Base-by-base conservation (phyloP, 2,888 invertebrate species). In the Drosophila multiciliata region DNA sequence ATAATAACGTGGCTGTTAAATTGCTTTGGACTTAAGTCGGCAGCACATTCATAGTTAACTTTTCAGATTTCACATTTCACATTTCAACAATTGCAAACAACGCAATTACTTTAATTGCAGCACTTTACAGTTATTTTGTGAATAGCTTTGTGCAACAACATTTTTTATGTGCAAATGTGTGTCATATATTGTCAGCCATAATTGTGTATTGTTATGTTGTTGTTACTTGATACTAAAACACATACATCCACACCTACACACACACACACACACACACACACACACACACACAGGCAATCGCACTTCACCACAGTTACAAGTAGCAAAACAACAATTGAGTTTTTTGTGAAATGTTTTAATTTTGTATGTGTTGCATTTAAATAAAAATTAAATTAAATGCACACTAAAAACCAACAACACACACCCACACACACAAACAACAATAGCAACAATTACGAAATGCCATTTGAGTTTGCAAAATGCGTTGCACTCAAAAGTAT, bases 321-420 rank as follows among this genome's bases (percentile, higher is more conserved):
- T 45, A 48, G 20, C 58, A 57, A 11, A 55, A 60, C 15, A 35
- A 45, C 12, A 50, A 53, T 67, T 67, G 58, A 60, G 53, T 53
- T 55, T 35, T 52, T 36, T 55, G 55, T 62, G 54, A 61, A 76
- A 68, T 54, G 60, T 65, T 78, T 63, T 78, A 57, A 76, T 58
- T 73, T 77, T 73, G 66, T 67, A 65, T 73, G 70, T 69, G 63
- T 42, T 70, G 66, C 78, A 81, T 77, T 81, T 79, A 81, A 80
- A 82, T 81, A 72, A 76, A 71, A 80, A 81, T 85, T 87, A 87
- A 89, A 89, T 89, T 84, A 81, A 89, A 80, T 70, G 81, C 81
- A 64, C 78, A 80, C 78, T 78, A 63, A 80, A 75, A 80, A 54
- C 26, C 36, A 54, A 38, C 54, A 36, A 64, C 73, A 68, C 62